Evolutionary conservation across 2,888 invertebrate genomes (phyloP), one percentile per base, ranked within the genome.

Genomic region (Seira sanloemensis): DNA sequence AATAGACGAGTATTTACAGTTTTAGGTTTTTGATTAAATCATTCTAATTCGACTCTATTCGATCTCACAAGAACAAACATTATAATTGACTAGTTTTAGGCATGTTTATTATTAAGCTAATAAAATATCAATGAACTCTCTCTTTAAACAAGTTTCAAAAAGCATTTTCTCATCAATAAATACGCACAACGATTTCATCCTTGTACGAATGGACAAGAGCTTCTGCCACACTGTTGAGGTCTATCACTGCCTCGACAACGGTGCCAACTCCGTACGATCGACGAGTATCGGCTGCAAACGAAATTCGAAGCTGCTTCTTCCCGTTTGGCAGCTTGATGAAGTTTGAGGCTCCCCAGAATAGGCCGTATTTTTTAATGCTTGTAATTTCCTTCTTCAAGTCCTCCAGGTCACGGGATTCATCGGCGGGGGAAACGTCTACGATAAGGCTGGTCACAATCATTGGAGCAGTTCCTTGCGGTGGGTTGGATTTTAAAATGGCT

Each of bases 191-290:
- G 58, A 85, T 81, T 54, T 85, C 85, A 25, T 85, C 85, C 25
- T 77, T 81, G 75, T 76, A 85, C 0, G 81, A 81, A 46, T 71
- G 26, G 0, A 85, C 85, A 50, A 68, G 68, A 25, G 54, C 85
- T 23, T 77, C 68, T 16, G 65, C 19, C 5, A 85, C 85, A 26
- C 23, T 26, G n/a, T 78, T 54, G 19, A 85, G 54, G 26, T 85
- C 85, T 19, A 77, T 50, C 18, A 85, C 81, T 1, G 74, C 71
- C 68, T 85, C 85, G 16, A 85, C 81, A 19, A 85, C 78, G 2
- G 85, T 78, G 5, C 85, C 85, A n/a, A 85, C 85, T 0, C 85
- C 85, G 50, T 85, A 85, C 1, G 85, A 78, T 19, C 85, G 58
- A 9, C 78, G 46, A n/a, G 54, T 67, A 23, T 85, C 85, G 1